A percentile compares a stretch with the other conserved stretches of the same genome.
Conservation (phyloP, 2,113 vertebrate genomes). For the Oncorhynchus masou region DNA sequence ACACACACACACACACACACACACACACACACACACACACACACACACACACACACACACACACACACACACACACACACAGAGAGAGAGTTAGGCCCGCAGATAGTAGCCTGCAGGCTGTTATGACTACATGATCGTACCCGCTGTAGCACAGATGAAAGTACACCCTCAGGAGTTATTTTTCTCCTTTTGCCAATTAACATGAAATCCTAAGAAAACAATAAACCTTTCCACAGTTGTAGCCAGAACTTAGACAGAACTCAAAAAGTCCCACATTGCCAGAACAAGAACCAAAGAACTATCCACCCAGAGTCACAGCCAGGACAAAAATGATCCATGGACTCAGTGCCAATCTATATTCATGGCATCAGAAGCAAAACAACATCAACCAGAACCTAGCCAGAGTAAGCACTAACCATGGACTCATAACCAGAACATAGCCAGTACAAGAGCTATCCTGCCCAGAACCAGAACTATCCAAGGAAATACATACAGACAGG, state of each 20-base stretch:
- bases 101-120: slow-evolving; percentile 63
- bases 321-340: neutral
- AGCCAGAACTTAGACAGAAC: slow-evolving; percentile 15
- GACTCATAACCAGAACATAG: neutral
- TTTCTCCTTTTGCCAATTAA: slow-evolving; percentile 71
- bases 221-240: slow-evolving; percentile 47
- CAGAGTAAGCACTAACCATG: neutral
- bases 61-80: slow-evolving; percentile 20
- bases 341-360: neutral
- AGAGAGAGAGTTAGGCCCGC: slow-evolving; percentile 19
- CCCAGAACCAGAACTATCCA: neutral
- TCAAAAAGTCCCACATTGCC: slow-evolving; percentile 1
- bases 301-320: neutral
- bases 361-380: neutral
- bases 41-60: slow-evolving; percentile 19
- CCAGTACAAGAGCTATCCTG: neutral
- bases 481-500: neutral
- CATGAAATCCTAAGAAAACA: slow-evolving; percentile 73
- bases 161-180: slow-evolving; percentile 61
- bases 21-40: slow-evolving; percentile 21
- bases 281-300: slow-evolving; percentile 9
- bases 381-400: neutral
- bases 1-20: slow-evolving; percentile 21
- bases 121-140: slow-evolving; percentile 69
- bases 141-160: slow-evolving; percentile 74